These are phyloP conservation scores for Nesoenas mayeri DNA, from an alignment of 2,113 vertebrate species.

Conservation along the genomic window DNA sequence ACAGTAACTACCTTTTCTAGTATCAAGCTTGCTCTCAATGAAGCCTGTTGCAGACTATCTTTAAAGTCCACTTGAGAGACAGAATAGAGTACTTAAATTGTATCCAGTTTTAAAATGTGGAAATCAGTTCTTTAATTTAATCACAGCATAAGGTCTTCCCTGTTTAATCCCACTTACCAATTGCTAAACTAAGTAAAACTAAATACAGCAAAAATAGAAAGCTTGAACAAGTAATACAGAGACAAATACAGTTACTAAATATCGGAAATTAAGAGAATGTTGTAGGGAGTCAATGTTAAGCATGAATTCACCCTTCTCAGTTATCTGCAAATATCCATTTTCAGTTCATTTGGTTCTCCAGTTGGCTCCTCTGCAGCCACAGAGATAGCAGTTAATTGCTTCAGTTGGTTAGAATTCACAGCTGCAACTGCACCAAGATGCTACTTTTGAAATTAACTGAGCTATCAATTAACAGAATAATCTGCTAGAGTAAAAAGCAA, in stretches of 20 bases:
- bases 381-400: slow-evolving; percentile 74
- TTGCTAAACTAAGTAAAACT: neutral
- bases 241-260: neutral
- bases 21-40: neutral
- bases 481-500: slow-evolving; percentile 46
- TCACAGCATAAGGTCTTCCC: neutral
- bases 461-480: slow-evolving; percentile 57
- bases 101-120: neutral
- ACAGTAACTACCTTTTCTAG: neutral
- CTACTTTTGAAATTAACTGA: slow-evolving; percentile 49
- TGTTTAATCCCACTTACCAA: neutral
- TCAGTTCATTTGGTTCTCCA: slow-evolving; percentile 25
- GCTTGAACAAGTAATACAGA: neutral
- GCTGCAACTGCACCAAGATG: slow-evolving; percentile 52
- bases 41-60: neutral
- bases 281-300: slow-evolving; percentile 38
- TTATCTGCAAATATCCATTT: slow-evolving; percentile 54
- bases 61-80: neutral
- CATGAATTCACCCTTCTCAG: slow-evolving; percentile 5
- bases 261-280: neutral
- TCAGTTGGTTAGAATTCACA: slow-evolving; percentile 66
- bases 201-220: neutral
- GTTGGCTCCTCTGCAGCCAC: slow-evolving; percentile 47
- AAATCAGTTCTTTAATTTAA: neutral
- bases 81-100: neutral